Evolutionary conservation across 2,888 invertebrate genomes (phyloP).

Genomic region (Oxycera nigricornis): DNA sequence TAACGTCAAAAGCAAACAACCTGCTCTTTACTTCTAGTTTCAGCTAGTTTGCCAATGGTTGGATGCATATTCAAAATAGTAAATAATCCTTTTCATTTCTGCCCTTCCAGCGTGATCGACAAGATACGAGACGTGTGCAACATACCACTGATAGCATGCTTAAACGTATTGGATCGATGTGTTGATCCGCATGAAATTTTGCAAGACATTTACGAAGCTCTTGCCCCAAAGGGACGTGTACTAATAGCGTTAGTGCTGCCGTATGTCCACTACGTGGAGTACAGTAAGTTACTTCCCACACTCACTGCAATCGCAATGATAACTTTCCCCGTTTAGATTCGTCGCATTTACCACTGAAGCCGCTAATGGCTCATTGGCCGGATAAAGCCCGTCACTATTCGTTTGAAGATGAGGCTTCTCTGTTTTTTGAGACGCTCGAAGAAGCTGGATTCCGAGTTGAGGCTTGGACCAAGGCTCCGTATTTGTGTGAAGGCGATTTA

Average conservation of each 20-base stretch:
- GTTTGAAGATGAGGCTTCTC: constrained; percentile 82
- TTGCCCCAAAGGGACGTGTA: constrained; percentile 77
- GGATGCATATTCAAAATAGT: too few species aligned
- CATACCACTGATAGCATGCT: constrained; percentile 66
- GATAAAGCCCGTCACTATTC: constrained; percentile 69
- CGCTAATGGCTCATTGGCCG: constrained; percentile 65
- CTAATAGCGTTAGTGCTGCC: constrained; percentile 93
- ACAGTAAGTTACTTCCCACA: constrained; percentile 64
- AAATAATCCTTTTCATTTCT: too few species aligned
- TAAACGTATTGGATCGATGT: constrained; percentile 95
- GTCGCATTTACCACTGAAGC: constrained; percentile 65
- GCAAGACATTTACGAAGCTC: constrained; percentile 72
- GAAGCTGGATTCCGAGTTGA: constrained; percentile 75
- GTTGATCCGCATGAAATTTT: constrained; percentile 82
- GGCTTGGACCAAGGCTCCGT: constrained; percentile 90
- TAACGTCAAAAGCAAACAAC: too few species aligned
- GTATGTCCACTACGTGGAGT: constrained; percentile 93
- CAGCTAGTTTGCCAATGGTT: too few species aligned
- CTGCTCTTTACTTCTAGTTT: too few species aligned
- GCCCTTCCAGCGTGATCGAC: constrained; percentile 57
- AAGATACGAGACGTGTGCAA: constrained; percentile 57
- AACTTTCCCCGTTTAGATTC: constrained; percentile 64
- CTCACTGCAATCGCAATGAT: too few species aligned
- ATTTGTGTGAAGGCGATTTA: constrained; percentile 96
- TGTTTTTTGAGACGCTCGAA: constrained; percentile 69